Evolutionary conservation across 2,888 invertebrate genomes (phyloP), one percentile per base, ranked within the genome.

Genomic region (Monopis laevigella): DNA sequence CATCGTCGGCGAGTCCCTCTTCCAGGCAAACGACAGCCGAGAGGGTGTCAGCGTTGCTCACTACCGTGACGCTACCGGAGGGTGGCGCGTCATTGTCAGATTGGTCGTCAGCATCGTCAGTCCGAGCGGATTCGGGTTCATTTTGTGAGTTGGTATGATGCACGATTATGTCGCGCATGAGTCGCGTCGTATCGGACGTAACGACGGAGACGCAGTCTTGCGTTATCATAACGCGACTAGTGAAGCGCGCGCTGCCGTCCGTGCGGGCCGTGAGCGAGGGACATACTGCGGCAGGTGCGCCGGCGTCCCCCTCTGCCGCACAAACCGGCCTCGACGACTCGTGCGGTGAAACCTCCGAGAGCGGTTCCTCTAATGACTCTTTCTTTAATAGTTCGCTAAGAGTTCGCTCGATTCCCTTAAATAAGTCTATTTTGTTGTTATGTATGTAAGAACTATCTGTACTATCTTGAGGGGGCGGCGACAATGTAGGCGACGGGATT

Each of bases 171-270:
- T 85, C 84, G 54, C 75, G 84, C 65, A 89, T 83, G 55, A 89
- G 77, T 60, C 85, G 88, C 59, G 89, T 89, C 58, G 89, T 89
- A 64, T 89, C 88, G 56, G 86, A 86, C 59, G 89, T 88, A 65
- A 89, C 86, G 53, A 90, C 88, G 73, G 87, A 89, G 58, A 90
- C 89, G 65, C 65, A 83, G 68, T 89, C 88, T 81, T 90, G 91
- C 60, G 92, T 92, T 80, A 93, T 93, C 91, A 92, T 92, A 72
- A 93, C 90, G 83, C 92, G 87, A 83, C 92, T 92, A 60, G 90
- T 90, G 70, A 92, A 93, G 66, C 89, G 89, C 72, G 87, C 86
- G 62, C 83, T 70, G 50, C 82, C 83, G 73, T 81, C 81, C 71
- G 73, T 72, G 58, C 75, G 69, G 59, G 73, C 73, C 77, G 78